These are phyloP conservation scores for Willisornis vidua DNA, from an alignment of 2,113 vertebrate species.

Conservation along the genomic window DNA sequence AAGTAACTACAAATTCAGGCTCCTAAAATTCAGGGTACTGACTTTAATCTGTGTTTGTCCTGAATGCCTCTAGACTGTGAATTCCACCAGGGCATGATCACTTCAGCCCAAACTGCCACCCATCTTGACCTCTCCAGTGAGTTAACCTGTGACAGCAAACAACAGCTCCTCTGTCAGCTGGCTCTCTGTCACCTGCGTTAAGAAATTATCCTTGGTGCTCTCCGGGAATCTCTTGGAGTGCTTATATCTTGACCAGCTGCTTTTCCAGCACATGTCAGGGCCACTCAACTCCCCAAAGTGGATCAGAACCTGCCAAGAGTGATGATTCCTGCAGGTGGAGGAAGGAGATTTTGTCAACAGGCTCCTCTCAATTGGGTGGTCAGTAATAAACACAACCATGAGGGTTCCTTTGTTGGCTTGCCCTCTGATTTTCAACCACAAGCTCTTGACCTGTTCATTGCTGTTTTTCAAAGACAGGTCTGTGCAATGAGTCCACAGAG, in stretches of 20 bases:
- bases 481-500: not conserved
- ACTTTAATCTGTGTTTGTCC: not conserved
- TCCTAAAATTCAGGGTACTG: not conserved
- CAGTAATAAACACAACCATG: not conserved
- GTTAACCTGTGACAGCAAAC: not conserved
- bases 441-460: not conserved
- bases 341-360: not conserved
- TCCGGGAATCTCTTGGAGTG: not conserved
- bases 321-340: not conserved
- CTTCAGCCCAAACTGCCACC: not conserved
- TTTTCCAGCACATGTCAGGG: not conserved
- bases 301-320: not conserved
- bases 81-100: not conserved
- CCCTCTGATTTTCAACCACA: not conserved
- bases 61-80: not conserved
- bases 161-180: not conserved
- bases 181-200: not conserved
- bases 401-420: not conserved
- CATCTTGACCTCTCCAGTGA: not conserved
- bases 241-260: not conserved
- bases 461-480: not conserved
- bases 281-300: not conserved
- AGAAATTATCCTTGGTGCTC: not conserved
- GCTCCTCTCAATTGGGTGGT: rapidly evolving
- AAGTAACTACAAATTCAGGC: not conserved